A percentile compares a stretch with the other conserved stretches of the same genome.
phyloP scores from a whole-genome alignment of 2,888 invertebrate species.

The Pyrocoelia pectoralis region DNA sequence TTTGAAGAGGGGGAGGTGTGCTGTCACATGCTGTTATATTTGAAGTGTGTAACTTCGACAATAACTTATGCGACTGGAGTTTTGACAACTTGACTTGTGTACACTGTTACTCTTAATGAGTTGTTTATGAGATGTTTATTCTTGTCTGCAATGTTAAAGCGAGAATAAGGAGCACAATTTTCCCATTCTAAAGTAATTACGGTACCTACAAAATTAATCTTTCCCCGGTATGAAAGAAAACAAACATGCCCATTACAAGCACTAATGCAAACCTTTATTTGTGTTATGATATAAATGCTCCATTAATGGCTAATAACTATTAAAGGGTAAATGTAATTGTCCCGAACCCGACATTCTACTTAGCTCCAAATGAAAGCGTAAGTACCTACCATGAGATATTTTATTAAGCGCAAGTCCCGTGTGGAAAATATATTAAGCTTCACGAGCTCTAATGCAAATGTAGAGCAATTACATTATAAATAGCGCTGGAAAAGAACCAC shows the following conservation, averaged over 20 bases:
- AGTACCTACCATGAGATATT: neutral
- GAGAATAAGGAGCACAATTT: slow-evolving; percentile 37
- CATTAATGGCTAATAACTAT: slow-evolving; percentile 5
- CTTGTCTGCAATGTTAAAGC: slow-evolving; percentile 41
- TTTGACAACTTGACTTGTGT: slow-evolving; percentile 45
- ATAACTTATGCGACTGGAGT: slow-evolving; percentile 41
- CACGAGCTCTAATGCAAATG: neutral
- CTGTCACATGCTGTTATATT: slow-evolving; percentile 39
- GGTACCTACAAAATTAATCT: slow-evolving; percentile 14
- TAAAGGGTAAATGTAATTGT: slow-evolving; percentile 2
- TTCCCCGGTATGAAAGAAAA: slow-evolving; percentile 12
- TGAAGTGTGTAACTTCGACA: slow-evolving; percentile 40
- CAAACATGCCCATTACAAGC: neutral
- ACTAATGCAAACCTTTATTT: neutral
- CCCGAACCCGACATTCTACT: slow-evolving; percentile 1
- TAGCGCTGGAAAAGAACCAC: too few species aligned
- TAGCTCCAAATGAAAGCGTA: neutral
- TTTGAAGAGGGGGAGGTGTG: slow-evolving; percentile 33
- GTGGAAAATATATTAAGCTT: neutral
- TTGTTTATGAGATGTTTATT: slow-evolving; percentile 42
- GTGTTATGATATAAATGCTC: neutral
- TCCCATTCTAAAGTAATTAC: slow-evolving; percentile 40
- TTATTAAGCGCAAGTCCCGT: neutral
- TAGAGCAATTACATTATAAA: neutral
- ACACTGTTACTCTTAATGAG: slow-evolving; percentile 43